These are phyloP conservation scores for Brassicogethes aeneus DNA, from an alignment of 2,888 invertebrate species.

Conservation along the genomic window DNA sequence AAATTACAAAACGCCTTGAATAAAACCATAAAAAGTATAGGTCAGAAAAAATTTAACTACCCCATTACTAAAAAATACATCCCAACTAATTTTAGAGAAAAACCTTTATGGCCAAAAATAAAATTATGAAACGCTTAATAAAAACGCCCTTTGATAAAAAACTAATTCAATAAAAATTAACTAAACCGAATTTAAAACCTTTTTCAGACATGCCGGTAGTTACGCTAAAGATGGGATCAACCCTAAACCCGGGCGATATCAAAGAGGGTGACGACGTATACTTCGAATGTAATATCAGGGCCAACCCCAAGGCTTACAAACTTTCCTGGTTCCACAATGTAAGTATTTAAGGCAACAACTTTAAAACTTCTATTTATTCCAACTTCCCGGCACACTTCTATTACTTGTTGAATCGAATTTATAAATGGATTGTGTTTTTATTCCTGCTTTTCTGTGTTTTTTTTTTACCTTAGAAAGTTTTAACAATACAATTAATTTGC, in stretches of 20 bases:
- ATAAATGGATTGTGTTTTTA: not conserved
- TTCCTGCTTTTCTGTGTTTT: not conserved
- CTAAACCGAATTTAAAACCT: slow-evolving; percentile 20
- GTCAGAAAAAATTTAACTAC: too few species aligned
- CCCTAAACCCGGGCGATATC: slow-evolving; percentile 75
- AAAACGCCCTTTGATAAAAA: too few species aligned
- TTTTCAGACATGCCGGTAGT: slow-evolving; percentile 72
- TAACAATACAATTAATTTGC: slow-evolving; percentile 14
- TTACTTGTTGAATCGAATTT: slow-evolving; percentile 16
- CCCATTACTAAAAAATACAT: too few species aligned
- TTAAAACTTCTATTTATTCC: slow-evolving; percentile 5
- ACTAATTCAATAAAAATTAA: too few species aligned
- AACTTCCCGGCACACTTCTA: slow-evolving; percentile 14
- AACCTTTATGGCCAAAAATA: too few species aligned
- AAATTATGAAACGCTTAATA: too few species aligned
- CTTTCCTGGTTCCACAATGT: slow-evolving; percentile 84
- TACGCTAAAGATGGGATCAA: slow-evolving; percentile 74
- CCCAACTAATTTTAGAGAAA: too few species aligned
- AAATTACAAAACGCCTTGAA: too few species aligned
- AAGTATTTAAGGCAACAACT: slow-evolving; percentile 42
- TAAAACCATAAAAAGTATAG: too few species aligned
- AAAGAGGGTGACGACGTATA: slow-evolving; percentile 87
- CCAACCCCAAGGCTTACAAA: slow-evolving; percentile 77
- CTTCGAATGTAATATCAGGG: slow-evolving; percentile 77
- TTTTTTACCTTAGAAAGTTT: too few species aligned